phyloP scores from a whole-genome alignment of 2,113 vertebrate genomes.

The Stigmatopora argus region DNA sequence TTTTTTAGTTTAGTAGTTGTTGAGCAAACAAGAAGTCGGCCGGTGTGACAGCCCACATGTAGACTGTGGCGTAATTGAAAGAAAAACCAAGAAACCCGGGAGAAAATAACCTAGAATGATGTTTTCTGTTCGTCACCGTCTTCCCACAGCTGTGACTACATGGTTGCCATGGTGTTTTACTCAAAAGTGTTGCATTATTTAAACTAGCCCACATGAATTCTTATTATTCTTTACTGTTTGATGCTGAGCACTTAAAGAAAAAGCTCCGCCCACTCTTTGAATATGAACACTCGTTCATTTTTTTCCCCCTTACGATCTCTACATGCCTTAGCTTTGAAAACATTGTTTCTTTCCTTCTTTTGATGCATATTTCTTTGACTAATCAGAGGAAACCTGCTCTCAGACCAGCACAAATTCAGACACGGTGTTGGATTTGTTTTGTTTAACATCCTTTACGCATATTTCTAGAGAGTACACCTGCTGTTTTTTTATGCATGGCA shows the following conservation, averaged over 20 bases:
- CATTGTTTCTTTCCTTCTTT: conserved; percentile 25
- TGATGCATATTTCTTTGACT: conserved; percentile 42
- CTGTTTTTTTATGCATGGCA: conserved; percentile 66
- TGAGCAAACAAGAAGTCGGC: conserved; percentile 26
- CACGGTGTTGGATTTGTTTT: conserved; percentile 34
- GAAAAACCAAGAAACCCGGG: not conserved
- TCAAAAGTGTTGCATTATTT: not conserved
- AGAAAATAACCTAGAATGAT: not conserved
- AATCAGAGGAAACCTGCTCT: conserved; percentile 55
- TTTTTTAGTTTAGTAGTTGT: conserved; percentile 32
- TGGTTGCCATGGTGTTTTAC: not conserved
- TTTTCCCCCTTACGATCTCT: conserved; percentile 55
- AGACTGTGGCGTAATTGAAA: not conserved
- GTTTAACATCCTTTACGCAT: conserved; percentile 18
- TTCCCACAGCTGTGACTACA: not conserved
- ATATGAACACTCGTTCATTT: conserved; percentile 51
- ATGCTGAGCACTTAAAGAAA: not conserved
- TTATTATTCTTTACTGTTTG: not conserved
- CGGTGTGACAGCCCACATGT: not conserved
- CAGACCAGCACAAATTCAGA: conserved; percentile 22
- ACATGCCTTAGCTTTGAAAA: conserved; percentile 16
- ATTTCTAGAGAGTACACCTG: conserved; percentile 56
- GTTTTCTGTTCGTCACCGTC: not conserved
- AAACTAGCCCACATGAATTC: not conserved
- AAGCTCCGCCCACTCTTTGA: conserved; percentile 21